A percentile compares a stretch with the other conserved stretches of the same genome.
These are phyloP conservation scores for Drosophila kohkoa DNA, from an alignment of 1,140 invertebrate species.

Conservation along the genomic window DNA sequence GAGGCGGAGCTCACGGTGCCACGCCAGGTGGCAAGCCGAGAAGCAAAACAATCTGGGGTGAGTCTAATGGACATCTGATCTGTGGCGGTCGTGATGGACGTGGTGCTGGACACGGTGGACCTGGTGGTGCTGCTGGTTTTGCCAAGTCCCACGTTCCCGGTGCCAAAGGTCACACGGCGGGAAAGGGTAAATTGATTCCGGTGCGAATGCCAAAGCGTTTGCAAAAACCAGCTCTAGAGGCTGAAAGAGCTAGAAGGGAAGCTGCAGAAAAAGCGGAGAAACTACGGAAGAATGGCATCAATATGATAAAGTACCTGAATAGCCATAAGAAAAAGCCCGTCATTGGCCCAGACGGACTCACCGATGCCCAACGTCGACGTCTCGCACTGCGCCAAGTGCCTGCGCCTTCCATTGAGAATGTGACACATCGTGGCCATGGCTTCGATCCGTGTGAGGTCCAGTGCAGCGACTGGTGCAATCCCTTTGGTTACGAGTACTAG, in stretches of 20 bases:
- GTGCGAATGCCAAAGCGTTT: constrained; percentile 46
- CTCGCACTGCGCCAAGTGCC: constrained; percentile 10
- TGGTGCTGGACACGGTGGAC: no score
- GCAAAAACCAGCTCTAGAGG: constrained; percentile 10
- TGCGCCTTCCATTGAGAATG: background rate
- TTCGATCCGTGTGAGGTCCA: background rate
- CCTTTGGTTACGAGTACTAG: constrained; percentile 24
- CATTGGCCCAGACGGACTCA: constrained; percentile 45
- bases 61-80: background rate
- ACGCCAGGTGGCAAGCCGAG: background rate
- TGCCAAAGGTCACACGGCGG: background rate
- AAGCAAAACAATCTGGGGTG: background rate
- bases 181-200: constrained; percentile 23
- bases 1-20: constrained; percentile 29
- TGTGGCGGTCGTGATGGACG: constrained; percentile 1
- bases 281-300: constrained; percentile 19
- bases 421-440: constrained; percentile 29
- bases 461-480: background rate
- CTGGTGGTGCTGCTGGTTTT: no score
- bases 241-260: constrained; percentile 25
- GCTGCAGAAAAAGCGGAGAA: background rate
- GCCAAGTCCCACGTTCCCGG: background rate
- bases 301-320: constrained; percentile 47
- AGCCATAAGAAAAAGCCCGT: background rate
- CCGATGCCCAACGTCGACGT: constrained; percentile 27